Evolutionary conservation across 2,888 invertebrate genomes (phyloP).

Genomic region (Oasisia sp.): DNA sequence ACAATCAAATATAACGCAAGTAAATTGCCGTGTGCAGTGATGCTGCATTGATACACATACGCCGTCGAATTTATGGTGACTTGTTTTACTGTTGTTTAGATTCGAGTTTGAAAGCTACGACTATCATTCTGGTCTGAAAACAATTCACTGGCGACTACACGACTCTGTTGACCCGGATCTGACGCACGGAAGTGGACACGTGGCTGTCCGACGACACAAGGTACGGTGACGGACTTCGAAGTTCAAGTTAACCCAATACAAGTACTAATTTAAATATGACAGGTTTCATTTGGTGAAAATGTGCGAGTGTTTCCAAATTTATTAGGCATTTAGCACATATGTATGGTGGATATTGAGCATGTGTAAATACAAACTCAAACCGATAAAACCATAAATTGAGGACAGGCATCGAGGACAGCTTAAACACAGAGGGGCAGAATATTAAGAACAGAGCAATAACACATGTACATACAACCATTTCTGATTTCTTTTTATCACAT

Average conservation of each 20-base stretch:
- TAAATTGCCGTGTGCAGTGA: background rate
- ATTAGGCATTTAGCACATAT: too few species aligned
- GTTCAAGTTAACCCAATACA: background rate
- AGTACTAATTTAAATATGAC: background rate
- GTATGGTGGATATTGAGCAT: too few species aligned
- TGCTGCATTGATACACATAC: background rate
- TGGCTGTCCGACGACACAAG: background rate
- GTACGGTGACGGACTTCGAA: background rate
- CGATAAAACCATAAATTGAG: too few species aligned
- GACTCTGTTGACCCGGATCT: slow-evolving; percentile 21
- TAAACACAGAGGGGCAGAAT: too few species aligned
- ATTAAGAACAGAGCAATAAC: too few species aligned
- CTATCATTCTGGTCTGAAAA: slow-evolving; percentile 24
- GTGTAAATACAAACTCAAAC: too few species aligned
- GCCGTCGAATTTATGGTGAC: background rate
- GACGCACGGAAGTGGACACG: background rate
- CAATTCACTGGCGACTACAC: slow-evolving; percentile 23
- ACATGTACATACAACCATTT: too few species aligned
- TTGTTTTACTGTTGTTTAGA: background rate
- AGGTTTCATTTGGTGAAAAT: background rate
- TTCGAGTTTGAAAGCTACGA: slow-evolving; percentile 26
- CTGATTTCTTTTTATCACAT: too few species aligned
- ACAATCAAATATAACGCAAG: background rate
- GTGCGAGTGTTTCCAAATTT: background rate
- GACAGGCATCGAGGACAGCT: too few species aligned